Base-by-base conservation (phyloP, 2,888 invertebrate species). In the Drosophila anomalata region DNA sequence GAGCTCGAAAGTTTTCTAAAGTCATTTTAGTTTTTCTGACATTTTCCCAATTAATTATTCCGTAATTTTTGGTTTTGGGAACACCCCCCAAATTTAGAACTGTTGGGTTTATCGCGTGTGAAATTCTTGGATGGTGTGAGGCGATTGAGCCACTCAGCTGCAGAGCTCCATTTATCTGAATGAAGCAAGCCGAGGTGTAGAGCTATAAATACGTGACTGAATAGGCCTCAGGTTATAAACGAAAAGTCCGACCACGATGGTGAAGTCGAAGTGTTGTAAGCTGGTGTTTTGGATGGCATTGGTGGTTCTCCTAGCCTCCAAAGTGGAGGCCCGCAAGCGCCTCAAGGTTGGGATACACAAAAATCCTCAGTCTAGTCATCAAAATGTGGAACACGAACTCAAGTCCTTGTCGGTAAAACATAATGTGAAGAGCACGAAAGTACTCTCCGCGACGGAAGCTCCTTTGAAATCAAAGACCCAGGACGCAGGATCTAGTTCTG, bases 151-250 rank as follows among this genome's bases (percentile, higher is more conserved):
- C 0, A 5, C 31, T 52, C 46, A 29, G n/a, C 48, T 53, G 20
- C 42, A 22, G 12, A 51, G 17, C 14, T 22, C 0, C 8, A n/a
- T 14, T 9, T 17, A 60, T 61, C 47, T 61, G 47, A 60, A 31
- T 29, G 20, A 47, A 31, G 14, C 11, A 17, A 29, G n/a, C 29
- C 26, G 29, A 22, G 39, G 20, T 22, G 12, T 29, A 1, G 14
- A 22, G 22, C 60, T 60, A 70, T 69, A 69, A 69, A 70, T 69
- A 69, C 68, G 59, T 69, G 70, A 70, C 52, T 39, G 5, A 31
- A 12, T 53, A 31, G 42, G 31, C 42, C 33, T 53, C 12, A 59
- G 36, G 26, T 41, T 33, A 52, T 31, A 68, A 50, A 33, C 47
- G 8, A 24, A 60, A 31, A n/a, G 33, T 8, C 12, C 17, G 24